phyloP scores from a whole-genome alignment of 2,888 invertebrate genomes.

The Exephanes ischioxanthus region DNA sequence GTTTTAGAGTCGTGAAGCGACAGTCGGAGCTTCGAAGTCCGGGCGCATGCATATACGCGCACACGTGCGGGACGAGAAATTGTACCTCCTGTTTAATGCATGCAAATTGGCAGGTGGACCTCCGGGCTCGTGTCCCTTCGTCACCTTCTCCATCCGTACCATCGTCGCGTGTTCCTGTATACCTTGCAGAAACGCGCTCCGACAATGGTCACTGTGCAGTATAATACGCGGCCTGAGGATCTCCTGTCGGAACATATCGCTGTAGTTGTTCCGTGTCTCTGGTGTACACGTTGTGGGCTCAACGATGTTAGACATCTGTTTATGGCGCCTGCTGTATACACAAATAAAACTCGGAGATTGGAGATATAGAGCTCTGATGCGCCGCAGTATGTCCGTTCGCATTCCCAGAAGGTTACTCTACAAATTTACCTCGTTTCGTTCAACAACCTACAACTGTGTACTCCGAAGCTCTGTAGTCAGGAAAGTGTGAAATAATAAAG shows the following conservation, averaged over 20 bases:
- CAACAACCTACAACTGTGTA: slow-evolving; percentile 27
- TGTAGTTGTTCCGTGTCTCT: slow-evolving; percentile 28
- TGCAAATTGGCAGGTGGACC: slow-evolving; percentile 68
- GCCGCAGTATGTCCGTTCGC: slow-evolving; percentile 31
- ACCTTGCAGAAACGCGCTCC: slow-evolving; percentile 45
- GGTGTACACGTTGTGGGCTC: slow-evolving; percentile 7
- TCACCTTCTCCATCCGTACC: slow-evolving; percentile 36
- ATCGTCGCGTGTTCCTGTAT: slow-evolving; percentile 16
- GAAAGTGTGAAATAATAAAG: slow-evolving; percentile 72
- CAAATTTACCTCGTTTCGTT: slow-evolving; percentile 51
- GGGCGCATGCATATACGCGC: slow-evolving; percentile 22
- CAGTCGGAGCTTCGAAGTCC: slow-evolving; percentile 42
- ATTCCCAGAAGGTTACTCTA: slow-evolving; percentile 55
- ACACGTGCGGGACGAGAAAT: slow-evolving; percentile 38
- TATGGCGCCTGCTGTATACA: slow-evolving; percentile 28
- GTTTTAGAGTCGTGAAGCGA: slow-evolving; percentile 37
- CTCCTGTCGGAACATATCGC: slow-evolving; percentile 51
- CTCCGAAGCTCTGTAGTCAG: slow-evolving; percentile 44
- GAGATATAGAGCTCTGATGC: slow-evolving; percentile 28
- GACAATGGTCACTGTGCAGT: slow-evolving; percentile 40
- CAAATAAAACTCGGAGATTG: slow-evolving; percentile 62
- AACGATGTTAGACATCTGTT: slow-evolving; percentile 34
- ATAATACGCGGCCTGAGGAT: slow-evolving; percentile 56
- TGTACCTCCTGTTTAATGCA: slow-evolving; percentile 63
- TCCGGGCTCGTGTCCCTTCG: slow-evolving; percentile 52